Percentiles rank a stretch among this genome's conserved stretches.
These are phyloP conservation scores for Varanus komodoensis DNA, from an alignment of 2,113 vertebrate species.

Conservation along the genomic window DNA sequence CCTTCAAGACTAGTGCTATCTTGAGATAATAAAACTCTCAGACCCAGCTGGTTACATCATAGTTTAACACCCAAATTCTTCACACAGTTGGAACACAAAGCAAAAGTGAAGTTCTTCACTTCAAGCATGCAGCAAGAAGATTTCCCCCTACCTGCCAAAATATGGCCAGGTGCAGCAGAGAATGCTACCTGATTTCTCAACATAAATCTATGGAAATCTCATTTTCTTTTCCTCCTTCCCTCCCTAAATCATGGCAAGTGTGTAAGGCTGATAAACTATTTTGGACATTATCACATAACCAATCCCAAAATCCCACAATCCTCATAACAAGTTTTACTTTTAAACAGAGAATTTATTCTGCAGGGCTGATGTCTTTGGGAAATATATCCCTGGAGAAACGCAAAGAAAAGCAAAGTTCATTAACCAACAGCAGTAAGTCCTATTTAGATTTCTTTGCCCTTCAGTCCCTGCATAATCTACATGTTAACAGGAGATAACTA, in stretches of 20 bases:
- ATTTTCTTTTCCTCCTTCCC: too few relatives aligned
- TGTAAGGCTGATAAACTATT: slow-evolving; percentile 12
- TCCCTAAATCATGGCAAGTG: neutral
- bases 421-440: slow-evolving; percentile 17
- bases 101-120: too few relatives aligned
- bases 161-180: neutral
- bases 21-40: too few relatives aligned
- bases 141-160: too few relatives aligned
- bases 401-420: neutral
- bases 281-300: slow-evolving; percentile 3
- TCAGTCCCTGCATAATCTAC: slow-evolving; percentile 54
- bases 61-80: too few relatives aligned
- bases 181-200: neutral
- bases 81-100: too few relatives aligned
- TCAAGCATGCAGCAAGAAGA: too few relatives aligned
- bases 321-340: neutral
- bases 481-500: slow-evolving; percentile 56
- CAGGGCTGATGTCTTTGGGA: slow-evolving; percentile 8
- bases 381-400: slow-evolving; percentile 9
- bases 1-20: too few relatives aligned
- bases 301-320: neutral
- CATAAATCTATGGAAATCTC: too few relatives aligned
- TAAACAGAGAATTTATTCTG: slow-evolving; percentile 18
- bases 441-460: slow-evolving; percentile 55
- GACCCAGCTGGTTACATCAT: too few relatives aligned